phyloP scores from a whole-genome alignment of 2,113 vertebrate genomes.

The Pelodiscus sinensis region DNA sequence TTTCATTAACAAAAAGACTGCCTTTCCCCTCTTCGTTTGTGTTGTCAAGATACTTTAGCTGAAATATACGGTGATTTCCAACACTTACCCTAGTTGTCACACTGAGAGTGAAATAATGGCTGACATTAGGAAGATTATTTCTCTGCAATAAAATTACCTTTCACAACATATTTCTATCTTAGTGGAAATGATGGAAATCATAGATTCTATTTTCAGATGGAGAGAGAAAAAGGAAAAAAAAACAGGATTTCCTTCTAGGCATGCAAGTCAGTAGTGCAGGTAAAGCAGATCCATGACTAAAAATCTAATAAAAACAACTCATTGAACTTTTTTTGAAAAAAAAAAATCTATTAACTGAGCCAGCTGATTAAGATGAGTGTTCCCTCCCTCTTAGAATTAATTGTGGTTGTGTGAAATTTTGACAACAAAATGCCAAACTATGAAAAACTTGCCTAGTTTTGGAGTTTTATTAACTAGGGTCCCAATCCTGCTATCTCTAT shows the following conservation, averaged over 20 bases:
- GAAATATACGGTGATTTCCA: conserved; percentile 76
- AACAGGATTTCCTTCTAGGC: conserved; percentile 53
- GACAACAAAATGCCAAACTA: background rate
- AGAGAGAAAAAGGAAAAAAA: conserved; percentile 50
- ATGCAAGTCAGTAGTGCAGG: background rate
- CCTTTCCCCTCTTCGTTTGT: conserved; percentile 74
- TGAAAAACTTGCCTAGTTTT: conserved; percentile 34
- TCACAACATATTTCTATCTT: conserved; percentile 79
- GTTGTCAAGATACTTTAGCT: conserved; percentile 78
- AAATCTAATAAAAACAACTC: conserved; percentile 12
- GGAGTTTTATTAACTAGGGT: conserved; percentile 57
- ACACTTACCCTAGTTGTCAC: conserved; percentile 78
- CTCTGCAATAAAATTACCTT: conserved; percentile 78
- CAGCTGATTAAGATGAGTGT: background rate
- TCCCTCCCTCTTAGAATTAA: background rate
- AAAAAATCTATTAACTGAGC: conserved; percentile 8
- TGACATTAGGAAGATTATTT: conserved; percentile 80
- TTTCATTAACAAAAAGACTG: conserved; percentile 77
- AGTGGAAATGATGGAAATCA: conserved; percentile 77
- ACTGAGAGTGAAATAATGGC: conserved; percentile 79
- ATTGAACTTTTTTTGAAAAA: background rate
- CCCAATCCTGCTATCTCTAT: conserved; percentile 44
- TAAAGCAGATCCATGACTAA: conserved; percentile 4
- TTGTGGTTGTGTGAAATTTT: conserved; percentile 45
- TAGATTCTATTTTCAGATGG: conserved; percentile 72